These are phyloP conservation scores for Albula glossodonta DNA, from an alignment of 2,113 vertebrate genomes.

Conservation along the genomic window DNA sequence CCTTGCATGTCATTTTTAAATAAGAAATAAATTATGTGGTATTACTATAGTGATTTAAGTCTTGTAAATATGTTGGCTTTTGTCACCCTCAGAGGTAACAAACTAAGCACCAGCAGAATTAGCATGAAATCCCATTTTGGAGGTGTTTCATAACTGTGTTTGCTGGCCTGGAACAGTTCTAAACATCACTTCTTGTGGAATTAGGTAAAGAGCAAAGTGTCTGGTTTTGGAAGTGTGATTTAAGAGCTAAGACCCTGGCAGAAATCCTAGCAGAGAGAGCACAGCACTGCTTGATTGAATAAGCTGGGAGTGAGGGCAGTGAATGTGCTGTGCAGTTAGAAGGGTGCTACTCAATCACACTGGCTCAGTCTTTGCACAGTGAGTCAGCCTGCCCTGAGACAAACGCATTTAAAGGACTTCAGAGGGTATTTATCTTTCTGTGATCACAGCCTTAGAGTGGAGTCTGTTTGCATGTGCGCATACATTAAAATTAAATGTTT, in stretches of 20 bases:
- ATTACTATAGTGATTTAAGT: no score
- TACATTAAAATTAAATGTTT: background rate
- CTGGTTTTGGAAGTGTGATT: background rate
- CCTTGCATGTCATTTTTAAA: no score
- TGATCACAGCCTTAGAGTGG: background rate
- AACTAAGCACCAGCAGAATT: no score
- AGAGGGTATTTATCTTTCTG: background rate
- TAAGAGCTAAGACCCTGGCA: background rate
- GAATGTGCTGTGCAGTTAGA: background rate
- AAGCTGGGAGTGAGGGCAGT: background rate
- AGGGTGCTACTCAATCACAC: background rate
- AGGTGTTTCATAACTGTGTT: background rate
- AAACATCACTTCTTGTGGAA: background rate
- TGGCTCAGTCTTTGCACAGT: background rate
- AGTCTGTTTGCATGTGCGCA: background rate
- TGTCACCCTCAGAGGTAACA: no score
- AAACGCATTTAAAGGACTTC: background rate
- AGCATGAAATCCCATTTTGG: no score
- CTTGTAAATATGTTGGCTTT: no score
- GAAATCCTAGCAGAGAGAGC: slow-evolving; percentile 10
- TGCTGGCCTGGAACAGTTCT: no score
- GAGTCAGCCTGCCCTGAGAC: background rate
- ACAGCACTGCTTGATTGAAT: background rate
- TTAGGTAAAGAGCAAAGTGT: background rate
- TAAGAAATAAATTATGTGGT: no score